phyloP scores from a whole-genome alignment of 2,797 vertebrate genomes.

The Sternarchorhynchus goeldii region DNA sequence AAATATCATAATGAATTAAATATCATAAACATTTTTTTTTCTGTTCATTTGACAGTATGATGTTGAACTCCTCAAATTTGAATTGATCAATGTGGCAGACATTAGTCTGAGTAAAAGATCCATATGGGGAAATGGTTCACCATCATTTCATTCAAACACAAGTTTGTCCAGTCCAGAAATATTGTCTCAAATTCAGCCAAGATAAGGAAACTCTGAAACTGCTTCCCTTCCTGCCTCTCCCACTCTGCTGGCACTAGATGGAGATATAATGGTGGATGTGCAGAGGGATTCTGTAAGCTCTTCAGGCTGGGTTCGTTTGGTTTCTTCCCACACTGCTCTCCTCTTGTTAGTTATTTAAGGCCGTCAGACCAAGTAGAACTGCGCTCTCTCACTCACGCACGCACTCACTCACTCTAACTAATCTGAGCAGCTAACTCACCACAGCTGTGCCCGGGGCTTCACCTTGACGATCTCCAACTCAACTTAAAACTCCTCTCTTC shows the following conservation, averaged over 20 bases:
- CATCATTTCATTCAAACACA: too few species aligned
- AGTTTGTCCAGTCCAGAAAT: too few species aligned
- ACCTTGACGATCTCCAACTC: slow-evolving; percentile 35
- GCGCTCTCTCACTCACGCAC: slow-evolving; percentile 3
- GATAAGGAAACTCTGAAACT: too few species aligned
- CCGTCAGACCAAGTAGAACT: not conserved
- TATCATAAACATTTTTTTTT: not conserved
- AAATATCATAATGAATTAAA: not conserved
- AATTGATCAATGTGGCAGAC: too few species aligned
- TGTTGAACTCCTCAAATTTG: not conserved
- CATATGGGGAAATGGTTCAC: too few species aligned
- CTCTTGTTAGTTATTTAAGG: slow-evolving; percentile 3
- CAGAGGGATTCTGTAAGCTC: not conserved
- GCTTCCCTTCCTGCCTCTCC: not conserved
- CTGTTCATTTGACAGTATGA: not conserved
- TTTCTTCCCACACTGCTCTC: not conserved
- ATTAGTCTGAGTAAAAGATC: too few species aligned
- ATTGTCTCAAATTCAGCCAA: too few species aligned
- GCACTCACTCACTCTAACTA: not conserved
- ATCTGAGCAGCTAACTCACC: slow-evolving; percentile 32
- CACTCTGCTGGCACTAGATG: not conserved
- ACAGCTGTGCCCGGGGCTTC: slow-evolving; percentile 36
- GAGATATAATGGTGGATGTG: not conserved
- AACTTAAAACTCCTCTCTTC: slow-evolving; percentile 42
- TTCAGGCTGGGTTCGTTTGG: not conserved